Evolutionary conservation across 2,113 vertebrate species (phyloP).

Genomic region (Crotalus tigris): DNA sequence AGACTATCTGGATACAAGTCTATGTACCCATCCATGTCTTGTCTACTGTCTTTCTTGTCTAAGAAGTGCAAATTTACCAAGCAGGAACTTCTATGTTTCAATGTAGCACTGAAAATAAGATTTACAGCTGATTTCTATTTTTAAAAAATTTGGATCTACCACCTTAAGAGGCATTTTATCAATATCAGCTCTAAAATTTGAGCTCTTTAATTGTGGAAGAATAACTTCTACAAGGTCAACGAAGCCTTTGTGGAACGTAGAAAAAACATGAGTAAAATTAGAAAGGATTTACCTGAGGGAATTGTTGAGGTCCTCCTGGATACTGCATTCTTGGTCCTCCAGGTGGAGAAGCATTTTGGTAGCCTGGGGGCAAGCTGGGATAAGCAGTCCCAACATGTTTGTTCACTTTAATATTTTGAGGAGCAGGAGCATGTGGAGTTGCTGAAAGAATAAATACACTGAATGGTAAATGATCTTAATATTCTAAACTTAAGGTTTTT

Average conservation of each 20-base stretch:
- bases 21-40: neutral
- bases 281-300: conserved; percentile 78
- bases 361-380: conserved; percentile 86
- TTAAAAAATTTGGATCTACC: neutral
- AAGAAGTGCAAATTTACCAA: neutral
- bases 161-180: neutral
- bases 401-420: conserved; percentile 71
- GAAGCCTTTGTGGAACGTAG: neutral
- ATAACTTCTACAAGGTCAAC: neutral
- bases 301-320: conserved; percentile 74
- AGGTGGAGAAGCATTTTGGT: conserved; percentile 76
- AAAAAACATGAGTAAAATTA: neutral
- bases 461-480: neutral
- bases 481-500: neutral
- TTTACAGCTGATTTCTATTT: neutral
- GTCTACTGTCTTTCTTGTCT: neutral
- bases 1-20: neutral
- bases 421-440: conserved; percentile 62
- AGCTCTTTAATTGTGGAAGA: neutral
- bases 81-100: neutral
- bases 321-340: conserved; percentile 73
- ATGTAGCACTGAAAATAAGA: neutral
- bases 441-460: conserved; percentile 62
- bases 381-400: conserved; percentile 82
- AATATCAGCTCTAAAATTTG: neutral